Evolutionary conservation across 2,888 invertebrate species (phyloP).

Genomic region (Acronicta psi): DNA sequence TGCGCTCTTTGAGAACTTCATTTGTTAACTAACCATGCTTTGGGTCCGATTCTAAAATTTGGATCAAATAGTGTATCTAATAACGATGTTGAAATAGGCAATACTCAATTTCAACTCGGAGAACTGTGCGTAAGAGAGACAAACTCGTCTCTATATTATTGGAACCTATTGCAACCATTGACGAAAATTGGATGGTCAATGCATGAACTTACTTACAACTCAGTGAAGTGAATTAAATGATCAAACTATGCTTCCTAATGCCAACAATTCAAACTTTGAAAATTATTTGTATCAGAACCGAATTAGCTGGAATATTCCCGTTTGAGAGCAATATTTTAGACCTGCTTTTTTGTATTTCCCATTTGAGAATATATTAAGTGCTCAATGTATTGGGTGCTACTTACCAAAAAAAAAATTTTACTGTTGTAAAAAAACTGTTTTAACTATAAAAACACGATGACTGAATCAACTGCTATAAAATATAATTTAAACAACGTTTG

Average conservation of each 20-base stretch:
- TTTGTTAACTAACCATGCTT: slow-evolving; percentile 18
- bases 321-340: too few relatives aligned
- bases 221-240: slow-evolving; percentile 8
- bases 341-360: too few relatives aligned
- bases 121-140: slow-evolving; percentile 15
- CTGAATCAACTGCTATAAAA: too few relatives aligned
- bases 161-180: slow-evolving; percentile 34
- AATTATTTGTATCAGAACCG: too few relatives aligned
- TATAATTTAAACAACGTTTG: slow-evolving; percentile 6
- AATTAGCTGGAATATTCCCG: too few relatives aligned
- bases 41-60: slow-evolving; percentile 17
- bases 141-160: slow-evolving; percentile 17
- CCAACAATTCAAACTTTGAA: too few relatives aligned
- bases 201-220: slow-evolving; percentile 43
- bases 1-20: slow-evolving; percentile 1
- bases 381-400: too few relatives aligned
- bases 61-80: slow-evolving; percentile 22
- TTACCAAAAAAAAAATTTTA: too few relatives aligned
- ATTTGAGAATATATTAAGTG: too few relatives aligned
- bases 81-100: slow-evolving; percentile 33
- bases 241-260: not conserved
- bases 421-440: too few relatives aligned
- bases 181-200: slow-evolving; percentile 19
- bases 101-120: slow-evolving; percentile 33
- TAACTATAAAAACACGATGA: too few relatives aligned